Conservation (phyloP, 1,140 invertebrate genomes). For the Scaptomyza hsui region DNA sequence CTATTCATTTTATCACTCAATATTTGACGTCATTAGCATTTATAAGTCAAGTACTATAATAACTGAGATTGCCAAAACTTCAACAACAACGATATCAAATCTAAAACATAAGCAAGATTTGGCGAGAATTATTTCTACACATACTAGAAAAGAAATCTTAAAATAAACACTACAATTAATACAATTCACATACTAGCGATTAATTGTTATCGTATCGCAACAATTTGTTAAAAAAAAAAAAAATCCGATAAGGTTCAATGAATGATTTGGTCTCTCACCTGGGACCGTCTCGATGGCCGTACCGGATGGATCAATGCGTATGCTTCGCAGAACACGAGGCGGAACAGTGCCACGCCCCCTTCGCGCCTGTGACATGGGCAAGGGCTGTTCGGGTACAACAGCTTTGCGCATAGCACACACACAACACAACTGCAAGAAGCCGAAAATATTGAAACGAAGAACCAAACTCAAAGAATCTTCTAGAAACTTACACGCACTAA, state of each 20-base stretch:
- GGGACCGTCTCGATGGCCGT: conserved; percentile 1
- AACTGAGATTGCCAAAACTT: neutral
- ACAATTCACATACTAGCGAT: neutral
- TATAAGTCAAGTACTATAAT: neutral
- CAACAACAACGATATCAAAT: neutral
- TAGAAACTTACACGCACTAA: conserved; percentile 30
- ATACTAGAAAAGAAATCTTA: neutral
- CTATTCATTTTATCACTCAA: neutral
- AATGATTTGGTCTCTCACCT: conserved; percentile 30
- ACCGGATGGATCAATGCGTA: conserved; percentile 41
- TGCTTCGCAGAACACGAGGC: conserved; percentile 19
- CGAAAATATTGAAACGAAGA: neutral
- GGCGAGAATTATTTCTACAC: neutral
- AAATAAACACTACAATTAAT: neutral
- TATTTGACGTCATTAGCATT: neutral
- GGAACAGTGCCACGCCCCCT: conserved; percentile 13
- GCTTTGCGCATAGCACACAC: conserved; percentile 34
- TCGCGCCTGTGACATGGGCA: neutral
- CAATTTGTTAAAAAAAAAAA: neutral
- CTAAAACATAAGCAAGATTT: neutral
- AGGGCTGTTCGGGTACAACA: neutral
- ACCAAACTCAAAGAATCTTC: neutral
- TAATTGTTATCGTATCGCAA: conserved; percentile 9
- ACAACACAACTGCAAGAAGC: conserved; percentile 21
- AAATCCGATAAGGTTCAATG: conserved; percentile 10